Percentiles rank a stretch among this genome's conserved stretches.
Evolutionary conservation across 1,140 invertebrate species (phyloP).

Genomic region (Gerris buenoi): DNA sequence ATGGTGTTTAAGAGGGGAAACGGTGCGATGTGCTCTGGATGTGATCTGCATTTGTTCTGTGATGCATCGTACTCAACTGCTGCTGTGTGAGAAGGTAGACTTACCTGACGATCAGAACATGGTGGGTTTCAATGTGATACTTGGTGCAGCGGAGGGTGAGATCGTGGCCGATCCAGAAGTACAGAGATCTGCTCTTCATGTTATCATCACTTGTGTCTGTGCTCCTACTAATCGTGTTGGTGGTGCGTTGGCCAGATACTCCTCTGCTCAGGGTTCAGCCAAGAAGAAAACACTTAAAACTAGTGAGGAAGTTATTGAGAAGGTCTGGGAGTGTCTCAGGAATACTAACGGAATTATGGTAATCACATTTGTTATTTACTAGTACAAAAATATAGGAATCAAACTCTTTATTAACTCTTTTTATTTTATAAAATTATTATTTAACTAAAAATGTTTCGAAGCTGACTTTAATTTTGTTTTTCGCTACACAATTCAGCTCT

Average conservation of each 20-base stretch:
- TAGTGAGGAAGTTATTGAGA: slow-evolving; percentile 72
- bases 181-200: slow-evolving; percentile 71
- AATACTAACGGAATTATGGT: slow-evolving; percentile 95
- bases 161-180: slow-evolving; percentile 79
- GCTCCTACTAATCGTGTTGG: slow-evolving; percentile 68
- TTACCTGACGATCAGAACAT: slow-evolving; percentile 56
- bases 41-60: slow-evolving; percentile 79
- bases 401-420: too few relatives aligned
- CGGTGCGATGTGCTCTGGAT: slow-evolving; percentile 75
- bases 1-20: slow-evolving; percentile 61
- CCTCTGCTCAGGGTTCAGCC: slow-evolving; percentile 38
- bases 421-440: too few relatives aligned
- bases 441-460: too few relatives aligned
- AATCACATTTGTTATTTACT: slow-evolving; percentile 6
- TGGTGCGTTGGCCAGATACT: slow-evolving; percentile 47
- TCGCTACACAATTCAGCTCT: too few relatives aligned
- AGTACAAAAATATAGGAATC: too few relatives aligned
- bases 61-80: slow-evolving; percentile 68
- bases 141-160: slow-evolving; percentile 78
- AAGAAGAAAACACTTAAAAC: slow-evolving; percentile 54
- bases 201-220: slow-evolving; percentile 85
- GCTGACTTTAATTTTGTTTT: too few relatives aligned
- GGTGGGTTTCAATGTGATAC: slow-evolving; percentile 42
- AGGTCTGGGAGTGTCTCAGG: slow-evolving; percentile 82
- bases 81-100: slow-evolving; percentile 62